These are phyloP conservation scores for Podargus strigoides DNA, from an alignment of 2,797 vertebrate genomes.

Conservation along the genomic window DNA sequence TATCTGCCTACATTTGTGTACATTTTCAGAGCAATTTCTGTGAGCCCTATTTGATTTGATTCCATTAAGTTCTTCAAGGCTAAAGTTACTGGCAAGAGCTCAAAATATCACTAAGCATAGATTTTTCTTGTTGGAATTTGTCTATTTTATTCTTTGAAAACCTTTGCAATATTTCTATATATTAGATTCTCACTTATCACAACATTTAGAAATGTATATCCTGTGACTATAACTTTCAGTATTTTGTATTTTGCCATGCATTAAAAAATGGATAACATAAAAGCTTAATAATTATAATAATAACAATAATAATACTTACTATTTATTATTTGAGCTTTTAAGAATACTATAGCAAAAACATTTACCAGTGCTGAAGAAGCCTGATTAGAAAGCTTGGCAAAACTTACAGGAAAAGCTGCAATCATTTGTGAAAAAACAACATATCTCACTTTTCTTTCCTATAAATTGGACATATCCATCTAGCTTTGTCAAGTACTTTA, in stretches of 20 bases:
- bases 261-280: background rate
- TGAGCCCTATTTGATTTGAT: slow-evolving; percentile 5
- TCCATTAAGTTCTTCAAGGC: slow-evolving; percentile 10
- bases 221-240: background rate
- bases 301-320: background rate
- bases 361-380: background rate
- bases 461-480: background rate
- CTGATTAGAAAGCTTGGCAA: background rate
- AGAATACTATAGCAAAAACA: background rate
- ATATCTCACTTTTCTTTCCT: background rate
- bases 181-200: background rate
- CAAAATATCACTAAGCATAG: background rate
- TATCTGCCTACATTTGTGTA: slow-evolving; percentile 3
- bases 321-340: background rate
- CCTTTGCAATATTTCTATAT: background rate
- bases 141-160: background rate
- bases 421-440: background rate
- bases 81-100: background rate
- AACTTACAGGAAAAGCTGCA: background rate
- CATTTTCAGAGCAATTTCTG: slow-evolving; percentile 8
- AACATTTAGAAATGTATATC: background rate
- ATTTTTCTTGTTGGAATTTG: background rate
- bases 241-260: background rate
- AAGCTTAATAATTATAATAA: background rate
- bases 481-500: background rate